Evolutionary conservation across 2,888 invertebrate genomes (phyloP), one percentile per base, ranked within the genome.

Genomic region (Sphaeridia pumilis): DNA sequence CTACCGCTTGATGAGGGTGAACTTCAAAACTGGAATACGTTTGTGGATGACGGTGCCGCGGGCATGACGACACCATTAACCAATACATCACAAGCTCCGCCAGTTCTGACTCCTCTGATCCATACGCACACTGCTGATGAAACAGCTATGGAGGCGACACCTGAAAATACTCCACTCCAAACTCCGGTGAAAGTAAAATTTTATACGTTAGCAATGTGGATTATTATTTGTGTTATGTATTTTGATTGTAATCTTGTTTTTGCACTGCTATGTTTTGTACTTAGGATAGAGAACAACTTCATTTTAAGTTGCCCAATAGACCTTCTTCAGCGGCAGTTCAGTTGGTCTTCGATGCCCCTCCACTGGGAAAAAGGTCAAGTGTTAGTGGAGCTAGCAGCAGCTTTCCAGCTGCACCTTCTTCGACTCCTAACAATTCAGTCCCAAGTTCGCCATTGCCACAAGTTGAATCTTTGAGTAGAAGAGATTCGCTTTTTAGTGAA

Each of bases 111-210:
- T 58, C 48, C 52, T 24, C 54, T 54, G 42, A 34, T n/a, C 35
- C 24, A 27, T 35, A n/a, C n/a, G n/a, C n/a, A n/a, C n/a, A 38
- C 14, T 38, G 41, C 86, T 27, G 87, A 87, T 4, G 88, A 87
- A 73, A 85, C 87, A 42, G 88, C 87, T 26, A 83, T 88, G 52
- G 88, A 88, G 73, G 87, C 87, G 3, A 88, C 87, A 4, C 88
- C 88, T 1, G 87, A 88, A 74, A 87, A 87, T 44, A 88, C 87
- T 35, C 87, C 88, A 2, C 77, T 86, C 22, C 52, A 56, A 31
- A 63, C 63, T 20, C 61, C 61, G 28, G 56, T 60, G 38, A 56
- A 62, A 66, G 64, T 65, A 49, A 44, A n/a, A 17, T 55, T 43
- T 3, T 48, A 49, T 49, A 27, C 31, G 31, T 46, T 36, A 21